Evolutionary conservation across 2,113 vertebrate species (phyloP).

Genomic region (Crotophaga sulcirostris): DNA sequence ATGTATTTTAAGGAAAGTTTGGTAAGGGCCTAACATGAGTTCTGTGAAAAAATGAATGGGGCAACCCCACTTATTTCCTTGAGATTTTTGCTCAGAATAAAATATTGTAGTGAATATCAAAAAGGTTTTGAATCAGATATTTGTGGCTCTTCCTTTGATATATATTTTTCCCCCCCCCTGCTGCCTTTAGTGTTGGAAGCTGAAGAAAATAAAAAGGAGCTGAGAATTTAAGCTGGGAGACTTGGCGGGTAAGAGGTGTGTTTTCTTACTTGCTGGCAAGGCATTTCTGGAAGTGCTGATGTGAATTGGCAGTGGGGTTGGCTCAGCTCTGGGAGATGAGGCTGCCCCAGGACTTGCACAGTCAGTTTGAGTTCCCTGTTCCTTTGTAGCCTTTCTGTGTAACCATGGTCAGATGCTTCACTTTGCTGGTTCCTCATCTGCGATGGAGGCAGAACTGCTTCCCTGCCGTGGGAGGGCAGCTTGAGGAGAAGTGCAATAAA

Average conservation of each 20-base stretch:
- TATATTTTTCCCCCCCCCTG: neutral
- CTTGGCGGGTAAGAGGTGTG: constrained; percentile 66
- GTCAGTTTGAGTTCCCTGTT: neutral
- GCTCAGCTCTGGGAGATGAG: neutral
- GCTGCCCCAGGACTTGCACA: neutral
- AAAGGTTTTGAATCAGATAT: neutral
- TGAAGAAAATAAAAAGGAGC: constrained; percentile 47
- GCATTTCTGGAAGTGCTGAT: neutral
- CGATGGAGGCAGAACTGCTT: neutral
- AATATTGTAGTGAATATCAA: neutral
- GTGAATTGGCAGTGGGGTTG: fast-evolving
- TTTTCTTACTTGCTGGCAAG: neutral
- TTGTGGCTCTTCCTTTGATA: neutral
- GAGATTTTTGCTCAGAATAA: neutral
- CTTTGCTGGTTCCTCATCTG: neutral
- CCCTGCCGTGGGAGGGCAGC: fast-evolving
- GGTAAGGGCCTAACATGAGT: neutral
- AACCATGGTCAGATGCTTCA: fast-evolving
- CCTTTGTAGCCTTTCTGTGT: neutral
- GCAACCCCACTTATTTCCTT: neutral
- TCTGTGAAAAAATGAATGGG: neutral
- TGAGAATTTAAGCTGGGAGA: constrained; percentile 47
- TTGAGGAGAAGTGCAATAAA: neutral
- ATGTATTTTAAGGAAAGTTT: neutral
- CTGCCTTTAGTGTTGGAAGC: constrained; percentile 41